Evolutionary conservation across 1,140 invertebrate species (phyloP).

Genomic region (Camponotus vicinus): DNA sequence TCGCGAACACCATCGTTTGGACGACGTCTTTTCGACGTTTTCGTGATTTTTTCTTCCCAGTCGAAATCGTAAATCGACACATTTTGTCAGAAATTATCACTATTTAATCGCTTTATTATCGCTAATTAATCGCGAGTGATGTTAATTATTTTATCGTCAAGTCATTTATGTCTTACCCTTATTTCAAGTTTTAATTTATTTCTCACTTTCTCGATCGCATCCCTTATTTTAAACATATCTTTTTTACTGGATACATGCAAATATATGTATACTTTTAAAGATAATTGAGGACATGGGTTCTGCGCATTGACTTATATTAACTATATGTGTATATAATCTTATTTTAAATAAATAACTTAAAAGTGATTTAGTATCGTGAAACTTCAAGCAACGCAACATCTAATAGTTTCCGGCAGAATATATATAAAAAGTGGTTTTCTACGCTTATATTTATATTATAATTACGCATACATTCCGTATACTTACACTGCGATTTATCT

Average conservation of each 20-base stretch:
- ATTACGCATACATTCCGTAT: conserved; percentile 25
- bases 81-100: conserved; percentile 8
- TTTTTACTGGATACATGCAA: neutral
- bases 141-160: conserved; percentile 4
- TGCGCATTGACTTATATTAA: neutral
- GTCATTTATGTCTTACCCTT: neutral
- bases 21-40: neutral
- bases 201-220: neutral
- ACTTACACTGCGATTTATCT: conserved; percentile 39
- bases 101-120: neutral
- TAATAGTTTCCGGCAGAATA: neutral
- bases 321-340: neutral
- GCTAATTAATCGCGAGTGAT: neutral
- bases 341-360: neutral
- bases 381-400: neutral
- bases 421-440: neutral
- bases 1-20: conserved; percentile 44
- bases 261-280: neutral
- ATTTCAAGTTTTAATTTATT: neutral
- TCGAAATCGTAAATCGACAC: conserved; percentile 20
- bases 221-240: neutral
- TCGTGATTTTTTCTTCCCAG: conserved; percentile 22
- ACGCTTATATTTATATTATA: conserved; percentile 6
- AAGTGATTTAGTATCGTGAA: neutral
- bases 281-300: neutral